Evolutionary conservation across 1,140 invertebrate genomes (phyloP), one percentile per base, ranked within the genome.

Genomic region (Drosophila nasuta): DNA sequence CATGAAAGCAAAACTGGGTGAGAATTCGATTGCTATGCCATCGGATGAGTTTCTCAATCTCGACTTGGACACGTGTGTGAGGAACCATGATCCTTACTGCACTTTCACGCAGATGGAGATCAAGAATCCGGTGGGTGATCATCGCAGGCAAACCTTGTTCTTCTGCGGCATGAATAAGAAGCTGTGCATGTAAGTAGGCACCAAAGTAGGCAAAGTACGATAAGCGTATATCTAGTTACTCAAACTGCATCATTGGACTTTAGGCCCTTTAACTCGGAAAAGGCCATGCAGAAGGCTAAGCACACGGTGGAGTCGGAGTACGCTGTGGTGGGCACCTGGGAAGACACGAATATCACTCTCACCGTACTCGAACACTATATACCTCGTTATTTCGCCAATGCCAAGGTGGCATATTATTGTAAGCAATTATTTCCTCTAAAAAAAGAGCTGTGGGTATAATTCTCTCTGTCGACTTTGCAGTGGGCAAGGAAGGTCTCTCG

Each of bases 61-160:
- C 95, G 97, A 98, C 92, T 97, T 97, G 92, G 97, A 98, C 88
- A 96, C 96, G 1, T 98, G 97, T 85, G 97, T 98, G 11, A 92
- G 96, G 52, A 95, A 95, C 35, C 95, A 96, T 0, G 96, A 98
- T 93, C 94, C 95, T 15, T 96, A 97, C 91, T 98, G 97, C 82
- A 94, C 95, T 49, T 97, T 97, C 91, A 91, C 96, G 17, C 95
- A 96, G 81, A 96, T 96, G 1, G 96, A 97, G 90, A 95, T 95
- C 1, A 95, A 95, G 75, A 96, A 97, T 91, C 96, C 96, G 5
- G 97, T 97, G 70, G 96, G 96, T 1, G 96, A 97, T 93, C 96
- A 97, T 92, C 93, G 97, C 73, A 93, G 96, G 30, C 96, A 97
- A 78, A 96, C 96, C 0, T 93, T 97, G 54, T 98, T 98, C 93